phyloP scores from a whole-genome alignment of 2,888 invertebrate species.

The Diloba caeruleocephala region DNA sequence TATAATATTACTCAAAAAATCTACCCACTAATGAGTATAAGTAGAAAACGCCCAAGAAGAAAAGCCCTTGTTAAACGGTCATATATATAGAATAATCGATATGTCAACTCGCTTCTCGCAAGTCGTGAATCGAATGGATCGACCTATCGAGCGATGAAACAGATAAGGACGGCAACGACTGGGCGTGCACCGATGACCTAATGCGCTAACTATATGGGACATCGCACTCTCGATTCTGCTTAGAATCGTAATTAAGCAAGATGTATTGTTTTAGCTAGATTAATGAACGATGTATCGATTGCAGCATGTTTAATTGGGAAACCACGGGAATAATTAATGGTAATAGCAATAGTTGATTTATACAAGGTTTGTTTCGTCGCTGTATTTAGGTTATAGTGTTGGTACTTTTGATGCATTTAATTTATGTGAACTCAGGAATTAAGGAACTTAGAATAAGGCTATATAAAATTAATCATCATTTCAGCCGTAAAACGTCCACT shows the following conservation, averaged over 20 bases:
- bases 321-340: slow-evolving; percentile 46
- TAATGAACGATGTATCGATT: slow-evolving; percentile 58
- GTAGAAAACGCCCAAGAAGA: no score
- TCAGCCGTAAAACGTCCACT: no score
- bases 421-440: background rate
- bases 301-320: slow-evolving; percentile 59
- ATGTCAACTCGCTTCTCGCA: slow-evolving; percentile 64
- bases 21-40: no score
- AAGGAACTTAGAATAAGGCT: background rate
- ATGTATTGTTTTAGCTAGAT: slow-evolving; percentile 67
- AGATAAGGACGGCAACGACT: slow-evolving; percentile 60
- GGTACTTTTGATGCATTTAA: slow-evolving; percentile 1
- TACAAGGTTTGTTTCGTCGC: slow-evolving; percentile 20
- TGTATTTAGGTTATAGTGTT: slow-evolving; percentile 29
- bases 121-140: slow-evolving; percentile 68
- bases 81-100: slow-evolving; percentile 60
- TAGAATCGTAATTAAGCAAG: slow-evolving; percentile 80
- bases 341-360: slow-evolving; percentile 44
- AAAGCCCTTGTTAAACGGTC: slow-evolving; percentile 23
- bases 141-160: slow-evolving; percentile 68
- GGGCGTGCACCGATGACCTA: slow-evolving; percentile 77
- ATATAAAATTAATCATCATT: no score
- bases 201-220: slow-evolving; percentile 83
- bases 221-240: slow-evolving; percentile 73
- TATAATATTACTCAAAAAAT: no score